Conservation (phyloP, 2,113 vertebrate species). For the Hypanus sabinus region DNA sequence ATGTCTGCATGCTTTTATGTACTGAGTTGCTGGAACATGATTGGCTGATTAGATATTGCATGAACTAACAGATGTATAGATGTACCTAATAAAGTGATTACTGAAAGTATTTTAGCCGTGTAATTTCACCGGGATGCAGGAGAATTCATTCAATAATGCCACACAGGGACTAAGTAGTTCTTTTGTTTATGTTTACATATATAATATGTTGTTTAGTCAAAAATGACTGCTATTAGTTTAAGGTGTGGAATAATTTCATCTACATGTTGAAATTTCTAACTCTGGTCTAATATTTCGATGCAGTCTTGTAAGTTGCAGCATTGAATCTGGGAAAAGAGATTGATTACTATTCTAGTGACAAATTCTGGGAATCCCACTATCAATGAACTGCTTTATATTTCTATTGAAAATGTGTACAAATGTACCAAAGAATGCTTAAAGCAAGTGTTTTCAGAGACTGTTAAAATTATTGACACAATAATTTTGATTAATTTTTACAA, state of each 20-base stretch:
- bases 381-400: not conserved
- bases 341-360: not conserved
- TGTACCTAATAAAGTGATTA: too few species aligned
- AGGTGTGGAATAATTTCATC: not conserved
- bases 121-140: not conserved
- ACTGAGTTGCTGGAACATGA: too few species aligned
- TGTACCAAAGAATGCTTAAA: too few species aligned
- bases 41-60: too few species aligned
- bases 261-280: conserved; percentile 8
- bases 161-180: not conserved
- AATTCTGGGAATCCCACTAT: not conserved
- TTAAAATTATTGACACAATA: not conserved
- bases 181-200: not conserved
- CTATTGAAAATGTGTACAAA: not conserved
- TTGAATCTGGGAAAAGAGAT: not conserved
- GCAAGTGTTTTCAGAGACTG: not conserved
- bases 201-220: not conserved
- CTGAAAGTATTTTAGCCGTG: not conserved
- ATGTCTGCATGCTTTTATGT: too few species aligned
- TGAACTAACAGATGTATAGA: too few species aligned
- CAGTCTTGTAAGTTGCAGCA: not conserved
- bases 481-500: not conserved
- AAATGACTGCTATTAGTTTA: not conserved
- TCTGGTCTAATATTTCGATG: not conserved
- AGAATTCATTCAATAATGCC: not conserved